A percentile compares a stretch with the other conserved stretches of the same genome.
Evolutionary conservation across 1,140 invertebrate genomes (phyloP).

Genomic region (Bursaphelenchus mucronatus): DNA sequence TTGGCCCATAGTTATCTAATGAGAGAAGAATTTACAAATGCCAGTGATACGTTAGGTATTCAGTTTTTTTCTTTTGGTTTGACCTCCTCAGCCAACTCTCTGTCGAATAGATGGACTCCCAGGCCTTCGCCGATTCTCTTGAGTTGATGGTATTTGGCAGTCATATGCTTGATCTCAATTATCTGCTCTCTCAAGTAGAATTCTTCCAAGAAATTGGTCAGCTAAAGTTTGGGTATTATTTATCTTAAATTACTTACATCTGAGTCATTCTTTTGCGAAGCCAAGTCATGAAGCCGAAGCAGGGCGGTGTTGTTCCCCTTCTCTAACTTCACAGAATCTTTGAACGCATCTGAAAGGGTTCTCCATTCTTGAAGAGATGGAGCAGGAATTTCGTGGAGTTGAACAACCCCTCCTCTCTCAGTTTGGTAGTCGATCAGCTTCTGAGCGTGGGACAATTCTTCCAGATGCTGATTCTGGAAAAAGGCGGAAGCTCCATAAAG

Average conservation of each 20-base stretch:
- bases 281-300: conserved; percentile 69
- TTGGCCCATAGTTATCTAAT: conserved; percentile 33
- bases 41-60: conserved; percentile 38
- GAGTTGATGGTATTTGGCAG: conserved; percentile 7
- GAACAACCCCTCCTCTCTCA: conserved; percentile 69
- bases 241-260: conserved; percentile 11
- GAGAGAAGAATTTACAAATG: conserved; percentile 34
- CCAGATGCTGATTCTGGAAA: conserved; percentile 71
- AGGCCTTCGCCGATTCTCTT: conserved; percentile 12
- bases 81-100: conserved; percentile 4
- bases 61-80: neutral
- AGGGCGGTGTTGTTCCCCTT: conserved; percentile 74
- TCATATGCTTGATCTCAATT: conserved; percentile 15
- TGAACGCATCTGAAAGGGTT: conserved; percentile 69
- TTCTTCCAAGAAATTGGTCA: conserved; percentile 19
- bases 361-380: conserved; percentile 66
- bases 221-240: neutral
- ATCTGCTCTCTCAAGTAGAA: conserved; percentile 10
- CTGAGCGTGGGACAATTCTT: conserved; percentile 70
- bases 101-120: conserved; percentile 15
- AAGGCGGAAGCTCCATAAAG: conserved; percentile 70
- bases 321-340: conserved; percentile 72
- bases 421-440: conserved; percentile 74
- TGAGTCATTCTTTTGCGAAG: conserved; percentile 67
- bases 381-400: conserved; percentile 60